Evolutionary conservation across 2,888 invertebrate genomes (phyloP).

Genomic region (Liodrosophila aerea): DNA sequence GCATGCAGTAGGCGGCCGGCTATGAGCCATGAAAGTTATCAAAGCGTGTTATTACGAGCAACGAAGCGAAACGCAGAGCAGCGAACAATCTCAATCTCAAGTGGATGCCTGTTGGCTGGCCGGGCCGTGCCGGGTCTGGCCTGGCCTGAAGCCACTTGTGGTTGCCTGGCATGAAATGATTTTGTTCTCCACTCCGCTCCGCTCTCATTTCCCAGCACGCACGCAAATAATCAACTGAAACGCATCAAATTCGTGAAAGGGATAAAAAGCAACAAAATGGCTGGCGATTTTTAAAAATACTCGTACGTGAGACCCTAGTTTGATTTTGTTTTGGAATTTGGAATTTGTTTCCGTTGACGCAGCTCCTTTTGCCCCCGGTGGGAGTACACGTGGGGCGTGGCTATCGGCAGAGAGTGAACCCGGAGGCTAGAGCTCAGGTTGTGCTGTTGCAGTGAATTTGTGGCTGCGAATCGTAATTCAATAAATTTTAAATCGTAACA

Average conservation of each 20-base stretch:
- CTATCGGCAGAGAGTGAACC: constrained; percentile 19
- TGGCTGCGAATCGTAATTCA: constrained; percentile 49
- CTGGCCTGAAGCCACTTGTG: constrained; percentile 62
- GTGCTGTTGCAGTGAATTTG: constrained; percentile 37
- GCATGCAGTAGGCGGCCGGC: constrained; percentile 71
- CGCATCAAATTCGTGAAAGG: constrained; percentile 73
- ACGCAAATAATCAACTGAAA: constrained; percentile 75
- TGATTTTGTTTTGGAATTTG: constrained; percentile 8
- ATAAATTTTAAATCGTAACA: constrained; percentile 50
- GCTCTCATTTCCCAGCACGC: constrained; percentile 41
- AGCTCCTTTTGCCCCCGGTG: constrained; percentile 36
- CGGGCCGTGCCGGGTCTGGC: background rate
- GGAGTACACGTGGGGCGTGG: background rate
- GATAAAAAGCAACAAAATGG: constrained; percentile 67
- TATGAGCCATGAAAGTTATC: constrained; percentile 80
- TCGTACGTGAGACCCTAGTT: constrained; percentile 16
- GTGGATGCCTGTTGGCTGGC: constrained; percentile 45
- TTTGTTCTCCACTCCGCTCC: constrained; percentile 10
- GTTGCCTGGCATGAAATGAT: constrained; percentile 69
- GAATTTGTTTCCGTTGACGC: constrained; percentile 48
- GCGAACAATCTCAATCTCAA: constrained; percentile 54
- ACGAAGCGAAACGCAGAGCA: constrained; percentile 56
- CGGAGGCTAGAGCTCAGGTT: constrained; percentile 25
- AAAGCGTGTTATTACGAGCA: constrained; percentile 81
- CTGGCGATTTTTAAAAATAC: constrained; percentile 57